Evolutionary conservation across 2,113 vertebrate genomes (phyloP), one percentile per base, ranked within the genome.

Genomic region (Colossoma macropomum): DNA sequence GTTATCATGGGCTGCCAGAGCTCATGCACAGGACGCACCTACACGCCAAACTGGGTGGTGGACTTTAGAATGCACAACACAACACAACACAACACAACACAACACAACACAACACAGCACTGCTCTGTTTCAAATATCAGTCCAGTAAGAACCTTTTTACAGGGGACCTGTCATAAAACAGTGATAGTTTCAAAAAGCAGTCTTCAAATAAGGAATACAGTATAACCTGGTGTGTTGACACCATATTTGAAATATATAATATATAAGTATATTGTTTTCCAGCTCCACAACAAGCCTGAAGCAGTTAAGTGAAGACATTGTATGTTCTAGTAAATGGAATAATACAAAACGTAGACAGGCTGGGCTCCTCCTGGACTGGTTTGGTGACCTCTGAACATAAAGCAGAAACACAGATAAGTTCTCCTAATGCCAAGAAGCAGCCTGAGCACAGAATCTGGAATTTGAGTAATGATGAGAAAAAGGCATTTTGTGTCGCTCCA

Each of bases 1-100:
- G 86, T 92, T 93, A 93, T 94, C 92, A 88, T 65, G 59, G 54
- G 79, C 66, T 62, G 50, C 87, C 92, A 94, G 89, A 89, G 71
- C 8, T 59, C 25, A 54, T 63, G 72, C 28, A 78, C 65, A 69
- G 82, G 90, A 89, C 88, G 84, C 90, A 90, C 91, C 92, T 92
- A 88, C 78, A 76, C 71, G 12, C 85, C 45, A 62, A 60, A 70
- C 3, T 48, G 56, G 52, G 50, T 70, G 74, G 81, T 77, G 65
- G 38, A 28, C 32, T 70, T 28, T n/a, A 70, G 28, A 77, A 77
- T 69, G 69, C 28, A 27, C 38, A 68, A 68, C 7, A 75, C 56
- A 74, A 77, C 60, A 77, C 75, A 23, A n/a, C n/a, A 27, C 38
- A 68, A 68, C 7, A 75, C 56, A 74, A 77, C 60, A 77, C 75